Percentiles rank a stretch among this genome's conserved stretches.
Evolutionary conservation across 2,113 vertebrate species (phyloP).

Genomic region (Lamprologus ornatipinnis): DNA sequence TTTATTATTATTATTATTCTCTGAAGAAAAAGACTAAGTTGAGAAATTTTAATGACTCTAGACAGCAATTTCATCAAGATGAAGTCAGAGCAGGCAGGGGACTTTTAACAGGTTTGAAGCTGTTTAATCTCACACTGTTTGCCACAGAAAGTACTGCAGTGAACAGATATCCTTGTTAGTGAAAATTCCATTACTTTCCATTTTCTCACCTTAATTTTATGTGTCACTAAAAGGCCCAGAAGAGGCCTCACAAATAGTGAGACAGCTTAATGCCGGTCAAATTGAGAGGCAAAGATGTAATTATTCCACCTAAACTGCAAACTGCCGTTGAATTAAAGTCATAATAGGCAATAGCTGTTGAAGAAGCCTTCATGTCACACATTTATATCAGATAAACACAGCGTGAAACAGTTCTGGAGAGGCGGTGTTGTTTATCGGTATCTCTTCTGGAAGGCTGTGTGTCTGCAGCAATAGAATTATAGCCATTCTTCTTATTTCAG

Average conservation of each 20-base stretch:
- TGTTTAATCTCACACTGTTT: constrained; percentile 62
- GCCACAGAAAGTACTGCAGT: constrained; percentile 29
- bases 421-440: not conserved
- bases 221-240: not conserved
- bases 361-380: not conserved
- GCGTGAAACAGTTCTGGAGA: not conserved
- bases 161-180: constrained; percentile 1
- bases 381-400: constrained; percentile 24
- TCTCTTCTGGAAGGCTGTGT: not conserved
- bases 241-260: constrained; percentile 4
- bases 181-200: not conserved
- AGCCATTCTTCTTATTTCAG: not conserved
- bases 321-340: constrained; percentile 2
- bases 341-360: constrained; percentile 6
- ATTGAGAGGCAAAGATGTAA: constrained; percentile 54
- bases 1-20: not conserved
- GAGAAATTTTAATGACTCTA: constrained; percentile 63
- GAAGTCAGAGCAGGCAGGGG: constrained; percentile 71
- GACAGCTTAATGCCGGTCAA: constrained; percentile 24
- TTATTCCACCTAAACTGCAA: constrained; percentile 47
- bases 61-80: constrained; percentile 76
- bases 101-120: constrained; percentile 64
- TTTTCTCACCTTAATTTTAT: not conserved
- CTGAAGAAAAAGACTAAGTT: constrained; percentile 57
- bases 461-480: not conserved